phyloP scores from a whole-genome alignment of 2,888 invertebrate species.

The Choreutis nemorana region DNA sequence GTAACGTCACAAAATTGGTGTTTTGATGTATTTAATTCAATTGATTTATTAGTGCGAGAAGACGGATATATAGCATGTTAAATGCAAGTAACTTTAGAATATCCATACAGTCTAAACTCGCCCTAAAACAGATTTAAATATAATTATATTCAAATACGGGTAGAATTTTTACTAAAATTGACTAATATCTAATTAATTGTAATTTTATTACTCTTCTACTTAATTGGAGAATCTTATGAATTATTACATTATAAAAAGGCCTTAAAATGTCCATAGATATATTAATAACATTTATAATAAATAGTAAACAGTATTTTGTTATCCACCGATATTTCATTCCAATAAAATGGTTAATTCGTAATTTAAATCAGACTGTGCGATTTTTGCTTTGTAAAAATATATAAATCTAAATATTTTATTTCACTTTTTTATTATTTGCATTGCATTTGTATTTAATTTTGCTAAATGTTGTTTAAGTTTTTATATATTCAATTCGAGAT shows the following conservation, averaged over 20 bases:
- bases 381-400: constrained; percentile 15
- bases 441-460: constrained; percentile 39
- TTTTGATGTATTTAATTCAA: too few relatives aligned
- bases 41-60: too few relatives aligned
- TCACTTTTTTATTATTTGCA: constrained; percentile 32
- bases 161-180: constrained; percentile 10
- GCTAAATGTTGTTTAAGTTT: constrained; percentile 27
- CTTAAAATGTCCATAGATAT: constrained; percentile 6
- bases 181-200: background rate
- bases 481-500: constrained; percentile 28
- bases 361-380: too few relatives aligned
- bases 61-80: too few relatives aligned
- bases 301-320: constrained; percentile 27
- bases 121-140: too few relatives aligned
- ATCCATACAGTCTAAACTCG: too few relatives aligned
- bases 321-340: constrained; percentile 39
- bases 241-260: constrained; percentile 3
- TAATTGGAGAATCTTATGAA: too few relatives aligned
- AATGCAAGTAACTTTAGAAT: too few relatives aligned
- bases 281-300: constrained; percentile 8
- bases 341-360: constrained; percentile 16
- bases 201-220: background rate
- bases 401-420: constrained; percentile 14
- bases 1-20: too few relatives aligned
- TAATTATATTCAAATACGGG: constrained; percentile 18